Evolutionary conservation across 1,140 invertebrate species (phyloP).

Genomic region (Polyergus mexicanus): DNA sequence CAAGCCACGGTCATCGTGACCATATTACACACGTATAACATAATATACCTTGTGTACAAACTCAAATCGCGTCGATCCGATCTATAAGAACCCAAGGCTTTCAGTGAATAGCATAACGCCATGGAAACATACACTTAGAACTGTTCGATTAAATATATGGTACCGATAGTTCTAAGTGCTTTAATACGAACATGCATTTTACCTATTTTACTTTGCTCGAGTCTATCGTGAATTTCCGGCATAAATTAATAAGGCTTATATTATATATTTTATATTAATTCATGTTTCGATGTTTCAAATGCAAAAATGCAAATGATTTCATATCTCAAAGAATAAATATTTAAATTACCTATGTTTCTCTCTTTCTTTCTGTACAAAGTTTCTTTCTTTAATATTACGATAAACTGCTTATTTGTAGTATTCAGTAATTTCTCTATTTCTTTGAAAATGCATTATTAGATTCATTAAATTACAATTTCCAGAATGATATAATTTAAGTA

Average conservation of each 20-base stretch:
- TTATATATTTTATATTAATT: no score
- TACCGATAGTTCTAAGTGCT: neutral
- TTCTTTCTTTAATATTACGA: neutral
- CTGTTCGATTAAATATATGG: neutral
- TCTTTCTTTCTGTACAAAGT: neutral
- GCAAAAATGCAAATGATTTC: neutral
- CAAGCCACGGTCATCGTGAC: constrained; percentile 69
- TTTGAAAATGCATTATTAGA: neutral
- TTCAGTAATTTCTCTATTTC: constrained; percentile 14
- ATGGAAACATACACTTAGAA: constrained; percentile 19
- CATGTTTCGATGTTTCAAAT: neutral
- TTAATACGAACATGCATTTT: neutral
- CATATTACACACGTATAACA: constrained; percentile 64
- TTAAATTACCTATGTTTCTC: neutral
- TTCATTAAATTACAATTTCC: neutral
- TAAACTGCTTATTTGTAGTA: neutral
- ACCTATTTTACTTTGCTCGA: neutral
- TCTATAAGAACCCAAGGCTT: constrained; percentile 6
- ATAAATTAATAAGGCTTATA: neutral
- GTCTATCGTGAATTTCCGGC: neutral
- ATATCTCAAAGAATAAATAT: neutral
- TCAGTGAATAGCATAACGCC: constrained; percentile 6
- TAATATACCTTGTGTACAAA: constrained; percentile 44
- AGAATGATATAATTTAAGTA: constrained; percentile 4
- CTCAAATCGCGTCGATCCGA: constrained; percentile 54